A percentile compares a stretch with the other conserved stretches of the same genome.
Evolutionary conservation across 2,888 invertebrate species (phyloP).

Genomic region (Allygus modestus): DNA sequence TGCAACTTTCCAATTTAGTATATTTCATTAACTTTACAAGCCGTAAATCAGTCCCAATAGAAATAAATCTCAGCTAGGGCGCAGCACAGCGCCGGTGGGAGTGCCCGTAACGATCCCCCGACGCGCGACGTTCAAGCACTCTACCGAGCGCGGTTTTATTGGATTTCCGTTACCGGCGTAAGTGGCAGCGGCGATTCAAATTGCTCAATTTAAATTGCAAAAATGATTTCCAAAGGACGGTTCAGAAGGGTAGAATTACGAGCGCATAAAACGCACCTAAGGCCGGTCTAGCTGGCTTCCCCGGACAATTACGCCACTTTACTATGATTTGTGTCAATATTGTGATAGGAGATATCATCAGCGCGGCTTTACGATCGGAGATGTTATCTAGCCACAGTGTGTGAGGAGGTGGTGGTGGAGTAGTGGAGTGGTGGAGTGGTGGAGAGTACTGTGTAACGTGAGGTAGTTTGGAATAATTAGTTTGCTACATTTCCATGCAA

Average conservation of each 20-base stretch:
- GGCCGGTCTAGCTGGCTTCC: conserved; percentile 23
- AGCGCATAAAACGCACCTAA: conserved; percentile 51
- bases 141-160: conserved; percentile 52
- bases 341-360: conserved; percentile 23
- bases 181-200: conserved; percentile 52
- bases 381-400: conserved; percentile 28
- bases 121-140: conserved; percentile 17
- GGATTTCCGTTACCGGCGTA: conserved; percentile 48
- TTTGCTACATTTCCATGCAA: no score
- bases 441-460: no score
- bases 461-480: background rate
- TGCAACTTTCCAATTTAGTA: conserved; percentile 38
- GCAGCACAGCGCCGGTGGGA: background rate
- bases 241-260: conserved; percentile 50
- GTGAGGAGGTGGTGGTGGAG: background rate
- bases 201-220: conserved; percentile 59
- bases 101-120: conserved; percentile 30
- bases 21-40: conserved; percentile 20
- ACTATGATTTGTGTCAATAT: conserved; percentile 53
- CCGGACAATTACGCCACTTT: conserved; percentile 26
- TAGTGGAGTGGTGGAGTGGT: background rate
- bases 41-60: conserved; percentile 2
- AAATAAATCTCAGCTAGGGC: background rate
- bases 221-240: conserved; percentile 52
- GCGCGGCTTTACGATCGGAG: background rate